Conservation (phyloP, 1,140 invertebrate species). For the Gonatopus flavifemur region DNA sequence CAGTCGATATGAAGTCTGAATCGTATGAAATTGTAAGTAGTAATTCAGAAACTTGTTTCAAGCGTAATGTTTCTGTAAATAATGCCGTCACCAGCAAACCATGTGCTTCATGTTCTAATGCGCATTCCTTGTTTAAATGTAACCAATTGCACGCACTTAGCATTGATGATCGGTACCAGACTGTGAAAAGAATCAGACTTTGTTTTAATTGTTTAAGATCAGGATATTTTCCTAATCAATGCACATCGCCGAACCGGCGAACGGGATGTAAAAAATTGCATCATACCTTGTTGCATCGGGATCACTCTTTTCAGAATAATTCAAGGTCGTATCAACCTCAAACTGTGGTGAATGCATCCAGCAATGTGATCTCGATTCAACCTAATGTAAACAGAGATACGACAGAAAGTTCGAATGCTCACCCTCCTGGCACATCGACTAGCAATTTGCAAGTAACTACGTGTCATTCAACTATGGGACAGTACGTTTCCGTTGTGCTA, state of each 20-base stretch:
- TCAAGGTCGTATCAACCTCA: background rate
- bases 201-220: background rate
- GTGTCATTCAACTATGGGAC: no score
- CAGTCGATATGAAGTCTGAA: background rate
- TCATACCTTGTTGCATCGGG: constrained; percentile 17
- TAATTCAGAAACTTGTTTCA: no score
- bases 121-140: background rate
- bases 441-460: no score
- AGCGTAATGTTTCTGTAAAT: background rate
- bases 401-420: background rate
- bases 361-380: no score
- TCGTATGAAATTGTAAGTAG: background rate
- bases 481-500: no score
- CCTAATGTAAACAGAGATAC: no score
- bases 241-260: background rate
- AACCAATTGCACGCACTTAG: background rate
- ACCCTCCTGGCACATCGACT: background rate
- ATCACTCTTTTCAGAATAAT: background rate
- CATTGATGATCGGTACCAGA: background rate
- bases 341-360: background rate
- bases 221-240: background rate
- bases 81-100: background rate
- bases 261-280: constrained; percentile 10
- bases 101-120: background rate
- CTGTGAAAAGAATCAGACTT: background rate